Evolutionary conservation across 2,797 vertebrate species (phyloP), one percentile per base, ranked within the genome.

Genomic region (Xenops minutus): DNA sequence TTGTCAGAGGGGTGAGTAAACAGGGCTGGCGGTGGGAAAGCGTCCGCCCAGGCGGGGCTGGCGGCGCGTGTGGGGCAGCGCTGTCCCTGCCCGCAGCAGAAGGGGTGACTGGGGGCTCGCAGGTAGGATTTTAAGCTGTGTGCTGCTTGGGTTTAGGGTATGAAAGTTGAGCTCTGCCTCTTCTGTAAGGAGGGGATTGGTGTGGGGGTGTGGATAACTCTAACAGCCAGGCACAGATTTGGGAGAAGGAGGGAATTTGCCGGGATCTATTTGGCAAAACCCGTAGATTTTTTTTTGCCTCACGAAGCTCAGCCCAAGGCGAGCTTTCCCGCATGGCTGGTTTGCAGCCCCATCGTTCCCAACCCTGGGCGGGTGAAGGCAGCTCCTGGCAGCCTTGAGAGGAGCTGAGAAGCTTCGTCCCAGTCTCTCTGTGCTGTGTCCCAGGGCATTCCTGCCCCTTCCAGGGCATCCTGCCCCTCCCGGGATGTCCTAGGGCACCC

Each of bases 131-230:
- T 15, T 2, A 1, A 43, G 20, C 36, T 59, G 13, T 1, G 17
- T 14, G 29, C 49, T 54, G 51, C 32, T 19, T 18, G 0, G 26
- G 51, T 62, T 41, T 12, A 11, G 27, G 66, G 4, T 36, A 39
- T 32, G 55, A 46, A 93, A 96, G 94, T 93, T 94, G 36, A 46
- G 67, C 83, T 68, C 49, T 11, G 17, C 9, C 36, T 80, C 17
- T 62, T 67, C 37, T 21, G 0, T 46, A 36, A 67, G 56, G 44
- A 69, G 14, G 26, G 7, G 9, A 10, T 37, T 7, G 37, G 10
- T 8, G 34, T 3, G 5, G 9, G 14, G 55, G 2, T n/a, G 27
- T 19, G 36, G 34, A 15, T 44, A 56, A 61, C 75, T 58, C 61
- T 7, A 22, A 4, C 21, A 56, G 67, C 7, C 64, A 51, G 46